Evolutionary conservation across 2,113 vertebrate genomes (phyloP).

Genomic region (Thamnophis sirtalis): DNA sequence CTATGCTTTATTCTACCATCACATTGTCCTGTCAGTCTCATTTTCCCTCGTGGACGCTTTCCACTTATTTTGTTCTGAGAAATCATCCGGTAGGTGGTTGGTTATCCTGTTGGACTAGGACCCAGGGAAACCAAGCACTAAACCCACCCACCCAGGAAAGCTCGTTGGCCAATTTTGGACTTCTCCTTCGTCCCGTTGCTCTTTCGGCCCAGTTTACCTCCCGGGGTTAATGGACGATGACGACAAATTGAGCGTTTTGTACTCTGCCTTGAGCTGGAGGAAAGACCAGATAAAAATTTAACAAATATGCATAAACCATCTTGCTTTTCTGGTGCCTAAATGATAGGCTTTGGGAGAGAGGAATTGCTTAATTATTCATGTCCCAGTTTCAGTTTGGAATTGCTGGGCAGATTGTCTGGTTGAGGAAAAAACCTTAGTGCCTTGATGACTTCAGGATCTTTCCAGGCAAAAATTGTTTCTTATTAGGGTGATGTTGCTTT

Average conservation of each 20-base stretch:
- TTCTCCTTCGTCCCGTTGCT: not conserved
- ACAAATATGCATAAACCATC: not conserved
- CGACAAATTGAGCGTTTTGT: not conserved
- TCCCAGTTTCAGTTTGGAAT: conserved; percentile 28
- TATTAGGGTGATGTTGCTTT: not conserved
- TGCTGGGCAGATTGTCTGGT: not conserved
- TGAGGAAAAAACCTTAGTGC: not conserved
- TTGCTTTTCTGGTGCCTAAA: not conserved
- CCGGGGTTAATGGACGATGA: not conserved
- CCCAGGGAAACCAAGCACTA: not conserved
- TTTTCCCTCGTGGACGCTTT: not conserved
- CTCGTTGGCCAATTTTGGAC: not conserved
- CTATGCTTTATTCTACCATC: not conserved
- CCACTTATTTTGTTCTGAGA: not conserved
- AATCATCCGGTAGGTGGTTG: not conserved
- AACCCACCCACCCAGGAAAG: not conserved
- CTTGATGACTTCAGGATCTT: not conserved
- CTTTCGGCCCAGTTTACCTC: not conserved
- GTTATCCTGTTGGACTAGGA: not conserved
- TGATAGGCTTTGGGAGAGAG: conserved; percentile 11
- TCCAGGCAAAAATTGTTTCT: not conserved
- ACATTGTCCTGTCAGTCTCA: not conserved
- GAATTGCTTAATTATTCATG: conserved; percentile 20
- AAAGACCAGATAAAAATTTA: not conserved
- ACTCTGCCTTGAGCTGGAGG: not conserved